Evolutionary conservation across 1,140 invertebrate species (phyloP).

Genomic region (Apis laboriosa): DNA sequence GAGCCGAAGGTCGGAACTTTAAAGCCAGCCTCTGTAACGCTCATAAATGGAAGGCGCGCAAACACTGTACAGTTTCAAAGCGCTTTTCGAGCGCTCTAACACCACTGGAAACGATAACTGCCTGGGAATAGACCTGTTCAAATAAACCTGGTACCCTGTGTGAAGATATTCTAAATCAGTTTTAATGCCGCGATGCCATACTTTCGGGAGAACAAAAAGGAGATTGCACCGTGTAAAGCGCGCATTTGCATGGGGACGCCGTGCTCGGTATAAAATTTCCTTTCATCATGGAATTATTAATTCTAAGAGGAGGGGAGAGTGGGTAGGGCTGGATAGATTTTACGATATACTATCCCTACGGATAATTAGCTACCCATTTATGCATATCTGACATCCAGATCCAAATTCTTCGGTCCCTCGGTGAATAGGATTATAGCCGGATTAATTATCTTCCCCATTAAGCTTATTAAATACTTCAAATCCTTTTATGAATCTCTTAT

Average conservation of each 20-base stretch:
- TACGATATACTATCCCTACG: not conserved
- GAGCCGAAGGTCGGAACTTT: not conserved
- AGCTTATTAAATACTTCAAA: too few relatives aligned
- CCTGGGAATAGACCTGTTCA: not conserved
- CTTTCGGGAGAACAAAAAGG: slow-evolving; percentile 1
- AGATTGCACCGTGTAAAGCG: not conserved
- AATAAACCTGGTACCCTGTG: not conserved
- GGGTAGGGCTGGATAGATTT: too few relatives aligned
- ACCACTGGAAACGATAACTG: slow-evolving; percentile 9
- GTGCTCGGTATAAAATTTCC: not conserved
- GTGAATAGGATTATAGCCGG: too few relatives aligned
- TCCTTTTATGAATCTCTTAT: too few relatives aligned
- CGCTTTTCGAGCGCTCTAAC: not conserved
- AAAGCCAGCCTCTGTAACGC: not conserved
- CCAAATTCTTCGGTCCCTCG: not conserved
- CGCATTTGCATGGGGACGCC: not conserved
- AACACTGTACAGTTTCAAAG: slow-evolving; percentile 4
- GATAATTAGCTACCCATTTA: not conserved
- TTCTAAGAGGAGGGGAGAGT: too few relatives aligned
- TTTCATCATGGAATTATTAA: not conserved
- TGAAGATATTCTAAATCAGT: slow-evolving; percentile 6
- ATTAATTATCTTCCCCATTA: too few relatives aligned
- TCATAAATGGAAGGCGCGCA: not conserved
- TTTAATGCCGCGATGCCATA: not conserved
- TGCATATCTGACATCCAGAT: not conserved